Percentiles rank a stretch among this genome's conserved stretches.
These are phyloP conservation scores for Tachina grossa DNA, from an alignment of 2,888 invertebrate species.

Conservation along the genomic window DNA sequence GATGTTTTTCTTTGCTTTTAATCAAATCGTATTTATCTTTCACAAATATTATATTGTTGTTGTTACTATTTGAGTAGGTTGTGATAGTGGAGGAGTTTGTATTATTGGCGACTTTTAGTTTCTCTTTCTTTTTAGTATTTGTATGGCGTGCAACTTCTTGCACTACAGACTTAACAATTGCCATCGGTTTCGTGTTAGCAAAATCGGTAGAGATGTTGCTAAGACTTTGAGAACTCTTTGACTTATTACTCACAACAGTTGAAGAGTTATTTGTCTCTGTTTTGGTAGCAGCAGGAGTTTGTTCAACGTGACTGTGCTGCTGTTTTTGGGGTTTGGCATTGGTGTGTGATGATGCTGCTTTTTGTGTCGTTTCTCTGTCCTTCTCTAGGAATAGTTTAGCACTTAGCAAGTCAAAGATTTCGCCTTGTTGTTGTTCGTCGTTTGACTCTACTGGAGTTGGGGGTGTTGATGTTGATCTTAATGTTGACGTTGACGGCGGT, in stretches of 20 bases:
- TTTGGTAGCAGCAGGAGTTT: neutral
- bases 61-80: neutral
- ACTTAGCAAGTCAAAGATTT: conserved; percentile 18
- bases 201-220: neutral
- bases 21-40: conserved; percentile 62
- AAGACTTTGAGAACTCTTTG: conserved; percentile 4
- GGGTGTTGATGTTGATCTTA: neutral
- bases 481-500: neutral
- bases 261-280: neutral
- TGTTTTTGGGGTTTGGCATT: neutral
- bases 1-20: conserved; percentile 48
- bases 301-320: neutral
- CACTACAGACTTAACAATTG: neutral
- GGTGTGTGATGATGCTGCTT: neutral
- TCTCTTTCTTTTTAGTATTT: conserved; percentile 29
- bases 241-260: neutral
- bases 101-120: conserved; percentile 3
- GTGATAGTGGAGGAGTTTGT: neutral
- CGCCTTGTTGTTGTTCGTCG: conserved; percentile 6
- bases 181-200: neutral
- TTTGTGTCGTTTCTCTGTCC: neutral
- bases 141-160: neutral
- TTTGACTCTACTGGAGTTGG: conserved; percentile 14
- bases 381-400: conserved; percentile 42
- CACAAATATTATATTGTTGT: conserved; percentile 34